phyloP scores from a whole-genome alignment of 2,888 invertebrate genomes.

The Papilio protenor region DNA sequence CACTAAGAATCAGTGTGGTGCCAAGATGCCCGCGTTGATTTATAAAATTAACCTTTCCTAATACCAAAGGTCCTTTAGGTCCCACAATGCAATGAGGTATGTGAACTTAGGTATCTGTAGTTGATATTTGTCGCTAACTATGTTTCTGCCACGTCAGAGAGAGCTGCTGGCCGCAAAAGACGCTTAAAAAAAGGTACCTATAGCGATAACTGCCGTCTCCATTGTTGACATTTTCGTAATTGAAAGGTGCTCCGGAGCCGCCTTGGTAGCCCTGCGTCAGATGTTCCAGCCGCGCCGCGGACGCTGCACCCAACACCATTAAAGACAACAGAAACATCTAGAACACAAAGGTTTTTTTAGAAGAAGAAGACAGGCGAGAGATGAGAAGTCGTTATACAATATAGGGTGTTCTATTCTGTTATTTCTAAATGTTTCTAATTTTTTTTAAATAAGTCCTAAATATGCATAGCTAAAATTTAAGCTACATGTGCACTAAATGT shows the following conservation, averaged over 20 bases:
- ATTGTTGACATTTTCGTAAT: slow-evolving; percentile 86
- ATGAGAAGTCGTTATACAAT: neutral
- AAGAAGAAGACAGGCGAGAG: neutral
- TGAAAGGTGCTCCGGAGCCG: slow-evolving; percentile 68
- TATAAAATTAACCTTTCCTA: slow-evolving; percentile 39
- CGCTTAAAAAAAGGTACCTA: slow-evolving; percentile 70
- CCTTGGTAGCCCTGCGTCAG: slow-evolving; percentile 60
- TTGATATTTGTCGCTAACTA: neutral
- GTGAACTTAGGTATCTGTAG: neutral
- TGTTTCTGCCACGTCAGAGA: neutral
- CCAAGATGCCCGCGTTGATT: slow-evolving; percentile 2
- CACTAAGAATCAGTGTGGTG: slow-evolving; percentile 1
- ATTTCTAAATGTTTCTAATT: neutral
- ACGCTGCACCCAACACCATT: slow-evolving; percentile 57
- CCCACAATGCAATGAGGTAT: slow-evolving; percentile 27
- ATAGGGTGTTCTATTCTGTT: neutral
- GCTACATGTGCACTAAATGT: neutral
- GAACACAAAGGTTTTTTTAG: slow-evolving; percentile 46
- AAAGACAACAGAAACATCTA: slow-evolving; percentile 63
- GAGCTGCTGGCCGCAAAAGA: neutral
- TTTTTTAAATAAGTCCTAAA: neutral
- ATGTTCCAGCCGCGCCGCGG: slow-evolving; percentile 70
- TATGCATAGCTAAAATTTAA: neutral
- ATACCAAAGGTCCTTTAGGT: slow-evolving; percentile 41
- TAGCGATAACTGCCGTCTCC: slow-evolving; percentile 87